Evolutionary conservation across 2,113 vertebrate genomes (phyloP).

Genomic region (Ovis canadensis): DNA sequence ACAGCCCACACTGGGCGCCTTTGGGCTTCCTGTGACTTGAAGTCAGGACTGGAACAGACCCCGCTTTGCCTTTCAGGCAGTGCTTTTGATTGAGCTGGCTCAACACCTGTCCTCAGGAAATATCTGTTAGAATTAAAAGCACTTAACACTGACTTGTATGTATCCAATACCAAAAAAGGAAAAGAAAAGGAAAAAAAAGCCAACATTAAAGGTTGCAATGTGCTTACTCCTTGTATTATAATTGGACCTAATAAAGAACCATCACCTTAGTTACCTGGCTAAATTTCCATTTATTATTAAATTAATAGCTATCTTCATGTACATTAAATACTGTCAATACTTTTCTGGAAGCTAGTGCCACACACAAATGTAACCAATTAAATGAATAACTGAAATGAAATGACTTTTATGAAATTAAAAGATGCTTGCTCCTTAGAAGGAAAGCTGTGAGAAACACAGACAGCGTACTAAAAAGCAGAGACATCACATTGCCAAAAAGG

Average conservation of each 20-base stretch:
- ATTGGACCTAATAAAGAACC: background rate
- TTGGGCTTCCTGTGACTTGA: accelerated
- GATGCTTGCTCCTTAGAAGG: background rate
- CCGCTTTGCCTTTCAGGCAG: background rate
- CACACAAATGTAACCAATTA: background rate
- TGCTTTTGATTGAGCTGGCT: background rate
- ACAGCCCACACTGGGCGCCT: too few species aligned
- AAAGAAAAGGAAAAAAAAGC: background rate
- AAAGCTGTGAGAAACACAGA: background rate
- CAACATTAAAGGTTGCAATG: background rate
- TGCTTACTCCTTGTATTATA: background rate
- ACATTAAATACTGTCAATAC: background rate
- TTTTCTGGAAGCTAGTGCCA: background rate
- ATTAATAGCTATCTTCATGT: background rate
- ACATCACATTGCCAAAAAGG: background rate
- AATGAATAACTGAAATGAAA: background rate
- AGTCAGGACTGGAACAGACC: background rate
- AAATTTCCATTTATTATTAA: background rate
- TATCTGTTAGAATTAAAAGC: background rate
- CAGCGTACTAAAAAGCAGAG: background rate
- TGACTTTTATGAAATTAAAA: background rate
- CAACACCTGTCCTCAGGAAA: background rate
- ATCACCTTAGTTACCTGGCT: background rate
- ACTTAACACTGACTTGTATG: background rate
- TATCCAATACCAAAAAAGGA: background rate